Base-by-base conservation (phyloP, 2,113 vertebrate genomes). In the Petaurus breviceps region DNA sequence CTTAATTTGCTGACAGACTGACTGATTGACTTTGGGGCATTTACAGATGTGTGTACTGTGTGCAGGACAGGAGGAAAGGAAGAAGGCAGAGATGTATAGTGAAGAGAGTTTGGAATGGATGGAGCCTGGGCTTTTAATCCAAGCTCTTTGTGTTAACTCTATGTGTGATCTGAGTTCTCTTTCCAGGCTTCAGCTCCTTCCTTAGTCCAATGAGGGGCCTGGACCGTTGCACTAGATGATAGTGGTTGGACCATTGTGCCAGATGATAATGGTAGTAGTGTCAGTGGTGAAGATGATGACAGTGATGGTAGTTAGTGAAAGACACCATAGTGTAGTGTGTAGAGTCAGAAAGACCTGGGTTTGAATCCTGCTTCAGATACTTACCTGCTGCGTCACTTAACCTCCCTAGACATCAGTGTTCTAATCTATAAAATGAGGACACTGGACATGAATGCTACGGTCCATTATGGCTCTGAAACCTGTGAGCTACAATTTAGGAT, bases 151-250 rank as follows among this genome's bases (percentile, higher is more conserved):
- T 84, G 19, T 7, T 84, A 77, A 77, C 37, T 77, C 1, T 84
- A 16, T 23, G n/a, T 84, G n/a, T 84, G n/a, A 84, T 68, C 37
- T 68, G 61, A 68, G 61, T 16, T 31, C 31, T 68, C 12, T 68
- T 68, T 90, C 95, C 91, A 46, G 77, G n/a, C 51, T 89, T 93
- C 52, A 43, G 89, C n/a, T 93, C 91, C 22, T 23, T 94, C 47
- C 46, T 12, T 31, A 89, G 51, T 90, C 51, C 92, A 93, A n/a
- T 3, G 49, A 22, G 19, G 37, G 28, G 1, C 19, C 8, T 84
- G 19, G n/a, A 43, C 2, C 47, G 4, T 49, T 49, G 47, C 47
- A 49, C 47, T 49, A 4, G 47, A 49, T 49, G 47, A 49, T 49
- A 49, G 47, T 49, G 47, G 47, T 23, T 84, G n/a, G n/a, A 43